Evolutionary conservation across 2,113 vertebrate species (phyloP), one percentile per base, ranked within the genome.

Genomic region (Nyctibius bracteatus): DNA sequence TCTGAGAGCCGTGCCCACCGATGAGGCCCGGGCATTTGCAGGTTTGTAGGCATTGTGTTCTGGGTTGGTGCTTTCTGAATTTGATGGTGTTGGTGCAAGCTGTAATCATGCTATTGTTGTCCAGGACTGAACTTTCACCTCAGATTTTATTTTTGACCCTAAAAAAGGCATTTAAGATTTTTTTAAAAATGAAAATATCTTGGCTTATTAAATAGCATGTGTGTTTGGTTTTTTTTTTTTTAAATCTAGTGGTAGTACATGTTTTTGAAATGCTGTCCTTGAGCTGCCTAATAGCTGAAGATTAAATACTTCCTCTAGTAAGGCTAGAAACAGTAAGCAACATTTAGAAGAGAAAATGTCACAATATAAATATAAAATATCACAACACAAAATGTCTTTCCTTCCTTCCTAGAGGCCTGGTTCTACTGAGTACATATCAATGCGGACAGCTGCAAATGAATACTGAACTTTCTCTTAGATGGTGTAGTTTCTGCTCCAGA

Each of bases 21-120:
- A 99, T 0, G 99, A 99, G 97, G 99, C 99, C 62, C 97, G 99
- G 2, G 99, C 99, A 55, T 99, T 99, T 0, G 98, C 99, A 97
- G 99, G 99, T 99, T n/a, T 9, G 96, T 89, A 20, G 44, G 23
- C 20, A 12, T 4, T 1, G 5, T 33, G 9, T 24, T 17, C 61
- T 43, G 41, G 17, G 33, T 11, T 37, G 47, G 8, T 51, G 23
- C 31, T 43, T 35, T 15, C 30, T 65, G 30, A 55, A 22, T 20
- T 39, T 15, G 25, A 8, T 8, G 23, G 2, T 28, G 16, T 30
- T 61, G 63, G 17, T 49, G 43, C 55, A 35, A 63, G 30, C 14
- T 81, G 24, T 39, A 2, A 18, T 63, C 27, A 8, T 0, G 2
- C 5, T 46, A 0, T 20, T 65, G 25, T n/a, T 49, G 10, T 7